phyloP scores from a whole-genome alignment of 2,888 invertebrate species.

The Cryptus armator region DNA sequence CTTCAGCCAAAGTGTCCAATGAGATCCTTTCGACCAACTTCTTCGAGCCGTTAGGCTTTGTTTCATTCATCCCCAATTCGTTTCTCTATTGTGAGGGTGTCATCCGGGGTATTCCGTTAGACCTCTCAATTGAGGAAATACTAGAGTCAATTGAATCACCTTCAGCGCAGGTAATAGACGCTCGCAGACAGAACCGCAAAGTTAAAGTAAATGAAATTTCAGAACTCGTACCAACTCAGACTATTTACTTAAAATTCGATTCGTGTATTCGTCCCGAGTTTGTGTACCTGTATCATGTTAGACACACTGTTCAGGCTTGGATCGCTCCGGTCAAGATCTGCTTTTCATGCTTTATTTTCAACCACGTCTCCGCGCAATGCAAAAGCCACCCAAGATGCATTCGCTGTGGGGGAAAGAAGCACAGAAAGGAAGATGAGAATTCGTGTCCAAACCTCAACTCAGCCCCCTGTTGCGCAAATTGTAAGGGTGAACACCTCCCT shows the following conservation, averaged over 20 bases:
- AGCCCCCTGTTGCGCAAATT: too few species aligned
- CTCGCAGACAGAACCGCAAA: slow-evolving; percentile 1
- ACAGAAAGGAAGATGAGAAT: too few species aligned
- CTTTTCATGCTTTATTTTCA: neutral
- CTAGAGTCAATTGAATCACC: neutral
- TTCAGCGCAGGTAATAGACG: neutral
- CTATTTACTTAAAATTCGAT: slow-evolving; percentile 31
- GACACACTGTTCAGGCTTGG: slow-evolving; percentile 37
- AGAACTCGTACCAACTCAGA: neutral
- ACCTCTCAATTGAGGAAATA: slow-evolving; percentile 1
- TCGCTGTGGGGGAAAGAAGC: neutral
- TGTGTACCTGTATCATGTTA: slow-evolving; percentile 28
- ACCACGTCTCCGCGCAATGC: neutral
- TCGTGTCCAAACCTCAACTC: neutral
- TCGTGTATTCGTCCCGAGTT: slow-evolving; percentile 11
- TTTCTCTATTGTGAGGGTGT: slow-evolving; percentile 13
- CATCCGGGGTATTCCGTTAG: slow-evolving; percentile 12
- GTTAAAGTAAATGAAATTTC: neutral
- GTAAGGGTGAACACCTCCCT: neutral
- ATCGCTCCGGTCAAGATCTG: neutral
- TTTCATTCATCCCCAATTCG: neutral
- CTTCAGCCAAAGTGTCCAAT: too few species aligned
- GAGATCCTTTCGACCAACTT: too few species aligned
- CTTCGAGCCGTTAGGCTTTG: too few species aligned
- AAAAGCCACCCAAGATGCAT: neutral